Percentiles rank a stretch among this genome's conserved stretches.
Conservation (phyloP, 1,140 invertebrate genomes). For the Semibalanus balanoides region DNA sequence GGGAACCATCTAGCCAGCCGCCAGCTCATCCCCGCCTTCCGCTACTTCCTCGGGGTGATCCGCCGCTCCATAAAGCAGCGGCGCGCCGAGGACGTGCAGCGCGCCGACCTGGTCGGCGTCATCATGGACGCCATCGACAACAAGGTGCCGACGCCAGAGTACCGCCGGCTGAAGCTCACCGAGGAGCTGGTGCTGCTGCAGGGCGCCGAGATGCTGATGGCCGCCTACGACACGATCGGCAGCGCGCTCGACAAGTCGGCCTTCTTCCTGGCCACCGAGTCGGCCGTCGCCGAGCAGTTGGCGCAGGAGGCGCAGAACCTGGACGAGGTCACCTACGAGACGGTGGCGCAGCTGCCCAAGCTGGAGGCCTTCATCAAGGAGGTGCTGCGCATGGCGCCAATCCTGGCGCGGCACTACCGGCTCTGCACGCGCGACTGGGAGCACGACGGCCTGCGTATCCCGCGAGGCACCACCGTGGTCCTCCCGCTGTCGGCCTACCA, state of each 20-base stretch:
- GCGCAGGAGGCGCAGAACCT: background rate
- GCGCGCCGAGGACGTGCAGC: background rate
- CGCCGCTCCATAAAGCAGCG: background rate
- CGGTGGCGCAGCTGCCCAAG: background rate
- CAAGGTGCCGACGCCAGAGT: background rate
- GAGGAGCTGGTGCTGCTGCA: background rate
- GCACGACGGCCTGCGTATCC: background rate
- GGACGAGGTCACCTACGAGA: background rate
- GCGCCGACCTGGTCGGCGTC: background rate
- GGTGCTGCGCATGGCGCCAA: background rate
- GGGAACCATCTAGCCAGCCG: background rate
- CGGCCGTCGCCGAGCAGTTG: background rate
- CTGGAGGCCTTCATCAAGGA: background rate
- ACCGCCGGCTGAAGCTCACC: background rate
- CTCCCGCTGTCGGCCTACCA: conserved; percentile 37
- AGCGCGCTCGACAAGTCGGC: background rate
- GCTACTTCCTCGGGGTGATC: background rate
- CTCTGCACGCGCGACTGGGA: background rate
- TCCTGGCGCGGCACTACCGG: background rate
- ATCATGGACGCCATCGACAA: background rate
- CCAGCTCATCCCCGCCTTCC: background rate
- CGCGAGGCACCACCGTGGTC: conserved; percentile 5
- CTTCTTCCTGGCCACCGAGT: background rate
- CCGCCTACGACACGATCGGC: background rate
- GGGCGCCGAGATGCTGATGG: background rate